These are phyloP conservation scores for Exephanes ischioxanthus DNA, from an alignment of 2,888 invertebrate species.

Conservation along the genomic window DNA sequence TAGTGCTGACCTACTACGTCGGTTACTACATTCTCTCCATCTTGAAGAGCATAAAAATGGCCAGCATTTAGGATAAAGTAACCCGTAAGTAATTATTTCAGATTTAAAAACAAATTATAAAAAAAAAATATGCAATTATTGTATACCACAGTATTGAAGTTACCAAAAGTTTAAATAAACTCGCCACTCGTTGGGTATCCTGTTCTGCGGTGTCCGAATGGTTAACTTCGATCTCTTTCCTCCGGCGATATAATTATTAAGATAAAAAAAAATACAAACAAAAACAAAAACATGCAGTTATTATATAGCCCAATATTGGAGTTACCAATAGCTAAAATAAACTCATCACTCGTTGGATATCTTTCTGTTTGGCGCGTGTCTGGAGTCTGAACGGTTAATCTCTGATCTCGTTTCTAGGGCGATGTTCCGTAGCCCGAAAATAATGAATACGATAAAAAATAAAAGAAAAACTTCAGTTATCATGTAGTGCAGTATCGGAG, in stretches of 20 bases:
- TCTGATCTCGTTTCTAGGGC: too few relatives aligned
- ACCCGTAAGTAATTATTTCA: not conserved
- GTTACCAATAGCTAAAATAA: too few relatives aligned
- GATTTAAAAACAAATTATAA: not conserved
- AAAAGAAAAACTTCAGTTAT: too few relatives aligned
- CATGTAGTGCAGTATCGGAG: too few relatives aligned
- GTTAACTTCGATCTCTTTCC: slow-evolving; percentile 54
- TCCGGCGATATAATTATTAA: slow-evolving; percentile 62
- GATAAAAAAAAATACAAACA: too few relatives aligned
- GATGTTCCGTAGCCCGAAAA: too few relatives aligned
- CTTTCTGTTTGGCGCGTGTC: too few relatives aligned
- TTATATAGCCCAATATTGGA: too few relatives aligned
- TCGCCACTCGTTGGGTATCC: slow-evolving; percentile 42
- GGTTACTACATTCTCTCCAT: slow-evolving; percentile 55
- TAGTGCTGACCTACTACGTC: slow-evolving; percentile 56
- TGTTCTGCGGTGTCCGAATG: slow-evolving; percentile 66
- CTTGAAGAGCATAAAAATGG: slow-evolving; percentile 48
- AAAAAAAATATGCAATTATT: not conserved
- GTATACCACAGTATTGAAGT: slow-evolving; percentile 20
- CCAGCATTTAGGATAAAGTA: not conserved
- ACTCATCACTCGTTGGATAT: too few relatives aligned
- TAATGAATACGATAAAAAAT: too few relatives aligned
- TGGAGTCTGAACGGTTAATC: too few relatives aligned
- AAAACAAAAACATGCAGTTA: too few relatives aligned
- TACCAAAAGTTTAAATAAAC: not conserved